Evolutionary conservation across 1,140 invertebrate genomes (phyloP), one percentile per base, ranked within the genome.

Genomic region (Pachyrhynchus sulphureomaculatus): DNA sequence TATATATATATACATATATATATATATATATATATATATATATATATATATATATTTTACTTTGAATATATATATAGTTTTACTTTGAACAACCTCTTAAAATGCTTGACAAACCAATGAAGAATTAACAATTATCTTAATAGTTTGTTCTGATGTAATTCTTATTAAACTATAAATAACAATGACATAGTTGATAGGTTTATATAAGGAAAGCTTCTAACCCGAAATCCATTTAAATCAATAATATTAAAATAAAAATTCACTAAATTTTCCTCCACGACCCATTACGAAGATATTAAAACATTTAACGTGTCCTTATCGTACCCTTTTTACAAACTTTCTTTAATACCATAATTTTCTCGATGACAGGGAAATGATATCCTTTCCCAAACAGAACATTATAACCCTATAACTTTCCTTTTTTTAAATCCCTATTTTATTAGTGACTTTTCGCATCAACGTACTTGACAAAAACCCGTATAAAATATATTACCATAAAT

Each of bases 361-460:
- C 47, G 47, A 49, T 49, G 47, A 49, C 26, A 49, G 47, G 23
- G 17, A 49, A 49, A 34, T 49, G 26, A 49, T 49, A 49, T 49
- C 32, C 47, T 34, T 49, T 34, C 32, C 47, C 32, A 49, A 49
- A 49, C 47, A 49, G 47, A 34, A 49, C 47, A 49, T 49, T 49
- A 49, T 49, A 49, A 49, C 47, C 47, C 47, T 33, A 49, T 34
- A 49, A 49, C 47, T 34, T 49, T 49, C 18, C 47, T 49, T 49
- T 49, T 49, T 49, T 18, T 33, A 29, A 49, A 49, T 32, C 26
- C 32, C 4, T 49, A 49, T 49, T 49, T 49, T 49, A 49, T 49
- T 49, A 49, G 47, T n/a, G 47, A 49, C 24, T 49, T 34, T 49
- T 49, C n/a, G 47, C 47, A 34, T 26, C 5, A 39, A 39, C n/a